These are phyloP conservation scores for Sitobion miscanthi DNA, from an alignment of 1,140 invertebrate species.

Conservation along the genomic window DNA sequence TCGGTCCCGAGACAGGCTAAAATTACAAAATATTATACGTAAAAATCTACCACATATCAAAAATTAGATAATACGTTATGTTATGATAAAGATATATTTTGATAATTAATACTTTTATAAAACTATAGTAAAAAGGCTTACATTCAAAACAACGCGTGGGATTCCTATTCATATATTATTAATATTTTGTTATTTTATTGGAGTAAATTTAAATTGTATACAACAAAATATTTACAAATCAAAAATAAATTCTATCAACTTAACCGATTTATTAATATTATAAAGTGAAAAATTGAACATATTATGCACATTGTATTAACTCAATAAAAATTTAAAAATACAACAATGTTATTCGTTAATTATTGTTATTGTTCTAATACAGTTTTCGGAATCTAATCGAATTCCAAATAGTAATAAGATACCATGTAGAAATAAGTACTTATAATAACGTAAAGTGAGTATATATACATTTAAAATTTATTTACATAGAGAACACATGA, in stretches of 20 bases:
- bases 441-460: neutral
- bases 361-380: neutral
- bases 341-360: neutral
- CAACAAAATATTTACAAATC: neutral
- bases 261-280: neutral
- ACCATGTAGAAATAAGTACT: neutral
- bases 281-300: neutral
- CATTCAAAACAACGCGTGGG: neutral
- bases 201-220: neutral
- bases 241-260: neutral
- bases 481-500: neutral
- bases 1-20: neutral
- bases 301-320: neutral
- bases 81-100: neutral
- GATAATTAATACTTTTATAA: neutral
- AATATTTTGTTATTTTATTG: neutral
- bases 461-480: neutral
- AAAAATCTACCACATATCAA: neutral
- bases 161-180: neutral
- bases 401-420: slow-evolving; percentile 11
- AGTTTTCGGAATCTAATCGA: neutral
- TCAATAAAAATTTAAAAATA: neutral
- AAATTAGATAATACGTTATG: neutral
- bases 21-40: neutral
- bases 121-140: neutral